A percentile compares a stretch with the other conserved stretches of the same genome.
Conservation (phyloP, 2,113 vertebrate genomes). For the Suncus etruscus region DNA sequence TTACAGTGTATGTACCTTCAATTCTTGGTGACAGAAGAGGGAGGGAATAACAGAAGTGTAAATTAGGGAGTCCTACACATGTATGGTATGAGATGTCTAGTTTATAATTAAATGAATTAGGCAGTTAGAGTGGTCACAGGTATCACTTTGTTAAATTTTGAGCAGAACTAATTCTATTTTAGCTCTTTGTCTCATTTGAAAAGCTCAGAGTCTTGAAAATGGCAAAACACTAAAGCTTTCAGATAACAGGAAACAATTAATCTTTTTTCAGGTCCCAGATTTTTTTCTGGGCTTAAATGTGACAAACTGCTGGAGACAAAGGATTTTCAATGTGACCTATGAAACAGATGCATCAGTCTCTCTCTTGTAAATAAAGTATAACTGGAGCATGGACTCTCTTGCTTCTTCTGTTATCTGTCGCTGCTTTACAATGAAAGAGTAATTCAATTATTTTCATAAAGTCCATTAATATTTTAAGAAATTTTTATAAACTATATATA, state of each 20-base stretch:
- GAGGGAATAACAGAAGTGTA: too few relatives aligned
- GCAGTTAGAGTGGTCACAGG: background rate
- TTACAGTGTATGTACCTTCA: background rate
- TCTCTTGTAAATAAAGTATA: background rate
- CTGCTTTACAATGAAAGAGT: background rate
- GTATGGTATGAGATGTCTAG: background rate
- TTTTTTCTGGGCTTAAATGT: background rate
- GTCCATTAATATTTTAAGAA: background rate
- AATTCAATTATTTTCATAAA: background rate
- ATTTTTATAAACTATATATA: background rate
- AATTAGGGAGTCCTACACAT: too few relatives aligned
- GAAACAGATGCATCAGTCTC: background rate
- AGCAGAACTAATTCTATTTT: background rate
- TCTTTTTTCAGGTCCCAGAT: background rate
- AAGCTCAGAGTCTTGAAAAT: background rate
- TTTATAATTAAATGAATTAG: background rate
- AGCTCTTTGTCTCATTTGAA: background rate
- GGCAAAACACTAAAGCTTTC: background rate
- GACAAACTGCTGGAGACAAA: background rate
- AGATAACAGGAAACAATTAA: background rate
- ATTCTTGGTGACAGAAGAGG: background rate
- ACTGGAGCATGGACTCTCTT: background rate
- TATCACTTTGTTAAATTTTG: background rate
- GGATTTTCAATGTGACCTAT: background rate
- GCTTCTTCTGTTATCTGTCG: background rate